Evolutionary conservation across 2,888 invertebrate genomes (phyloP).

Genomic region (Drosophila birchii): DNA sequence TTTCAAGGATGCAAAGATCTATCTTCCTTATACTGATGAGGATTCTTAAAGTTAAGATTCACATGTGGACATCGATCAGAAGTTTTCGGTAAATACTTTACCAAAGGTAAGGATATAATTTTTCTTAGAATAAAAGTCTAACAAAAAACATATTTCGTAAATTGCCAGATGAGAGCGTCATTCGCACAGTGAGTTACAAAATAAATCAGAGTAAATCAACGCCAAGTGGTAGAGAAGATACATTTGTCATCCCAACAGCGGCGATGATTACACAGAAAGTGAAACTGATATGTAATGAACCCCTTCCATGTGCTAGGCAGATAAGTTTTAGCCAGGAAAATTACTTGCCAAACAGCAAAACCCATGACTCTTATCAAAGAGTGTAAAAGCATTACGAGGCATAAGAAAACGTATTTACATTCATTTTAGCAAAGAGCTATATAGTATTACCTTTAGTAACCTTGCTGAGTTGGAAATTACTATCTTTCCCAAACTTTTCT

Average conservation of each 20-base stretch:
- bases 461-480: not conserved
- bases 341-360: not conserved
- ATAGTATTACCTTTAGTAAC: not conserved
- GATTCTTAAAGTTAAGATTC: not conserved
- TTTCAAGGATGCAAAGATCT: not conserved
- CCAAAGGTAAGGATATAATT: not conserved
- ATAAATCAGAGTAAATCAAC: not conserved
- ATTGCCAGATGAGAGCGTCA: not conserved
- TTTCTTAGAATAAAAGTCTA: too few species aligned
- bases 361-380: not conserved
- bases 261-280: not conserved
- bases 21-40: not conserved
- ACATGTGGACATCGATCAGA: too few species aligned
- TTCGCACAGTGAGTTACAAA: not conserved
- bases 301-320: not conserved
- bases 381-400: not conserved
- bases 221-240: not conserved
- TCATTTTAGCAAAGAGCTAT: not conserved
- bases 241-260: not conserved
- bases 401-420: not conserved
- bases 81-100: too few species aligned
- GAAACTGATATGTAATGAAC: not conserved
- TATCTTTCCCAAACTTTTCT: not conserved
- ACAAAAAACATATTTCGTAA: too few species aligned
- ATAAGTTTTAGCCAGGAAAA: not conserved